These are phyloP conservation scores for Smithornis capensis DNA, from an alignment of 2,113 vertebrate genomes.

Conservation along the genomic window DNA sequence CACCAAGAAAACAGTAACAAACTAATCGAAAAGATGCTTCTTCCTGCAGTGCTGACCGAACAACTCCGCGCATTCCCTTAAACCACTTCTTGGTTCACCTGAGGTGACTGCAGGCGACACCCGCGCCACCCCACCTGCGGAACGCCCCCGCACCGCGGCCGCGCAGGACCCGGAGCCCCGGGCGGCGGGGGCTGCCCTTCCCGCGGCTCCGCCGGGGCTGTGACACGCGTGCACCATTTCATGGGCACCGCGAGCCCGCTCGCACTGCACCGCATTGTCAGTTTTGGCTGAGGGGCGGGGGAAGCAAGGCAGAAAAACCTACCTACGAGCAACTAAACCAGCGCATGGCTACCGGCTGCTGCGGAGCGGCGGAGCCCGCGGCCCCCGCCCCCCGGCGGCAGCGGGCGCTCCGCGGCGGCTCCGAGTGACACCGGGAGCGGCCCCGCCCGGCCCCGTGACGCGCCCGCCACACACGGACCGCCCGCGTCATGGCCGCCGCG, in stretches of 20 bases:
- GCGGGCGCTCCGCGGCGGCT: slow-evolving; percentile 71
- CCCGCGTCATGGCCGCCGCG: slow-evolving; percentile 72
- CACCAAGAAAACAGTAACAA: slow-evolving; percentile 6
- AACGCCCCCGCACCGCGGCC: slow-evolving; percentile 24
- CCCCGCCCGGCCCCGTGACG: slow-evolving; percentile 72
- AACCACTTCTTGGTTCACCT: slow-evolving; percentile 37
- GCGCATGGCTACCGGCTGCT: slow-evolving; percentile 69
- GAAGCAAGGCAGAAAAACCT: slow-evolving; percentile 67
- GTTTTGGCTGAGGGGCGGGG: background rate
- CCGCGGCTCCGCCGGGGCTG: slow-evolving; percentile 41
- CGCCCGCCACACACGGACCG: slow-evolving; percentile 67
- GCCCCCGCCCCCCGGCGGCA: slow-evolving; percentile 71
- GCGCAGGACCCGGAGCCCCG: background rate
- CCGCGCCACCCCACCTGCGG: slow-evolving; percentile 19
- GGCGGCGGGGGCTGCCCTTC: background rate
- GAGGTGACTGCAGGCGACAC: slow-evolving; percentile 43
- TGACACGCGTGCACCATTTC: slow-evolving; percentile 52
- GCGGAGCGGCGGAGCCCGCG: slow-evolving; percentile 69
- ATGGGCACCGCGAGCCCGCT: slow-evolving; percentile 39
- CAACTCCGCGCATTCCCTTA: slow-evolving; percentile 38
- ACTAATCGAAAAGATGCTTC: slow-evolving; percentile 20
- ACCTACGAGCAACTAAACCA: slow-evolving; percentile 72
- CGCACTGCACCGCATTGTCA: slow-evolving; percentile 45
- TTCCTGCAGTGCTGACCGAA: background rate
- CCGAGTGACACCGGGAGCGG: slow-evolving; percentile 67